phyloP scores from a whole-genome alignment of 1,140 invertebrate genomes.

The Anastrepha ludens region DNA sequence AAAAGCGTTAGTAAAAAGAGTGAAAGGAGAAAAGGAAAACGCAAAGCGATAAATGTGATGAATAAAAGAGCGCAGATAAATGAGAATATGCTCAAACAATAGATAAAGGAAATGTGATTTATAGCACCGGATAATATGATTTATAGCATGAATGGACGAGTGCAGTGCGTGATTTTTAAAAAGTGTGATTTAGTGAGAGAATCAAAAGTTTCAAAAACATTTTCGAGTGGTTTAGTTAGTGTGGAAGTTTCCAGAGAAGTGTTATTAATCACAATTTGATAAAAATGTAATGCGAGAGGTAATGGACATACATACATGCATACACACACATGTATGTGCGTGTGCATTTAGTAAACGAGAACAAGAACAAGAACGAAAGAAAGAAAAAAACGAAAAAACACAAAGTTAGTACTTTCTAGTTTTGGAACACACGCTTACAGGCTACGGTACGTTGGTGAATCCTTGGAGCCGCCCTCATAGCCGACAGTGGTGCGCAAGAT shows the following conservation, averaged over 20 bases:
- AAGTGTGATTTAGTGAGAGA: background rate
- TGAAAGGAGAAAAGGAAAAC: background rate
- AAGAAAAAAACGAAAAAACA: slow-evolving; percentile 58
- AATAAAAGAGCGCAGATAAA: too few relatives aligned
- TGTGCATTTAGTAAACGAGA: background rate
- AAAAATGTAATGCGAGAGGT: background rate
- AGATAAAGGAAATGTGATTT: too few relatives aligned
- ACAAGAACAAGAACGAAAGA: slow-evolving; percentile 22
- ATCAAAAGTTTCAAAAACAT: background rate
- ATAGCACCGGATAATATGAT: too few relatives aligned
- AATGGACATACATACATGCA: background rate
- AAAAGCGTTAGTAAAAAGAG: slow-evolving; percentile 55
- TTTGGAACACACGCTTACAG: slow-evolving; percentile 81
- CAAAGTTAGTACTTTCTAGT: slow-evolving; percentile 59
- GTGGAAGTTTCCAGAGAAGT: background rate
- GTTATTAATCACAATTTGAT: background rate
- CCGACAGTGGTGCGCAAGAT: slow-evolving; percentile 94
- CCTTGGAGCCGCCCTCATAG: slow-evolving; percentile 90
- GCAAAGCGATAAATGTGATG: background rate
- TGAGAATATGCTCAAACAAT: too few relatives aligned
- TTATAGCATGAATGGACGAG: background rate
- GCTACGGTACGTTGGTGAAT: slow-evolving; percentile 88
- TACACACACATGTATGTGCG: background rate
- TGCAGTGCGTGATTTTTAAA: background rate
- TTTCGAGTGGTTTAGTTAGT: background rate